A percentile compares a stretch with the other conserved stretches of the same genome.
Evolutionary conservation across 2,888 invertebrate species (phyloP).

Genomic region (Ophioninae sp.): DNA sequence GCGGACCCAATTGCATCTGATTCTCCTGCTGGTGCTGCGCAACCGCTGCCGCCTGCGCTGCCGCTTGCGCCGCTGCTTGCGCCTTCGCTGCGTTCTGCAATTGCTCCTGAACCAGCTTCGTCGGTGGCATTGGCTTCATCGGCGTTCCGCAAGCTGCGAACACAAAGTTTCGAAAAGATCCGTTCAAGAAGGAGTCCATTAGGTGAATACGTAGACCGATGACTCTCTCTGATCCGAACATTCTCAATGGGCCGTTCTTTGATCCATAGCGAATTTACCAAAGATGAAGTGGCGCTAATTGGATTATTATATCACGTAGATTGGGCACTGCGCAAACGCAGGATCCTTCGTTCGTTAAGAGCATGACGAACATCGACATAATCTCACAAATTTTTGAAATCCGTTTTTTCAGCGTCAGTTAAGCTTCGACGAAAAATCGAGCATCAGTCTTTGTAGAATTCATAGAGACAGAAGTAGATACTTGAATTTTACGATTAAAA

Average conservation of each 20-base stretch:
- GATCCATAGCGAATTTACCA: too few relatives aligned
- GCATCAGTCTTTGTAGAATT: too few relatives aligned
- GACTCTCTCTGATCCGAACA: constrained; percentile 53
- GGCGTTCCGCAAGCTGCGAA: constrained; percentile 83
- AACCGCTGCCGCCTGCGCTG: constrained; percentile 73
- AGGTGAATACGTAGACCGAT: constrained; percentile 58
- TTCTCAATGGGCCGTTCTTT: neutral
- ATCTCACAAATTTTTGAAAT: too few relatives aligned
- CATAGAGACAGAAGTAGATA: too few relatives aligned
- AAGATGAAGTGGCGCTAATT: too few relatives aligned
- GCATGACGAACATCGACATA: too few relatives aligned
- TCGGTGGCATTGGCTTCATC: constrained; percentile 90
- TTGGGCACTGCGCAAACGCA: neutral
- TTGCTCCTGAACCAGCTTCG: constrained; percentile 86
- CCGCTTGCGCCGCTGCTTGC: constrained; percentile 78
- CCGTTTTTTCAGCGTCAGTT: too few relatives aligned
- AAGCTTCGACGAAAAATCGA: too few relatives aligned
- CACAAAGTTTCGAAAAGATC: constrained; percentile 7
- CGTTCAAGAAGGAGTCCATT: constrained; percentile 7
- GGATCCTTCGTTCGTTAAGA: neutral
- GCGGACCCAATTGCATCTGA: constrained; percentile 78
- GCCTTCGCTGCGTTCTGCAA: constrained; percentile 79
- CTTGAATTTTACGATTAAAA: too few relatives aligned
- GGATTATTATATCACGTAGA: neutral
- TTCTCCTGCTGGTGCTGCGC: constrained; percentile 78